phyloP scores from a whole-genome alignment of 2,113 vertebrate genomes.

The Hylia prasina region DNA sequence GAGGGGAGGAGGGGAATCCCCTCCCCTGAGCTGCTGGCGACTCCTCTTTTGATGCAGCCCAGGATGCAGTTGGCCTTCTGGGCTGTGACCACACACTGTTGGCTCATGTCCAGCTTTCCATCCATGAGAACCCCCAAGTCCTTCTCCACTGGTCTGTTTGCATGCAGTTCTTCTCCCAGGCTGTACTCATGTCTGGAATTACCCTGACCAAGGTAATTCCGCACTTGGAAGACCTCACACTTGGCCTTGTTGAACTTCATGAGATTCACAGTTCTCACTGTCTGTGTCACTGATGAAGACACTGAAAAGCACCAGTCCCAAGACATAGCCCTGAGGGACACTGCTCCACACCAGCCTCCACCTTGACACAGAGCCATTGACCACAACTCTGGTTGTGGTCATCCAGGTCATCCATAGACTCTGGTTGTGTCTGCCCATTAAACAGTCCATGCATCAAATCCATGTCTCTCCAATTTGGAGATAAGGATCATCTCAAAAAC shows the following conservation, averaged over 20 bases:
- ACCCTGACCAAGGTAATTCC: too few relatives aligned
- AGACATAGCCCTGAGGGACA: not conserved
- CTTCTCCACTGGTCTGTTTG: not conserved
- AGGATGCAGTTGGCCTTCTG: not conserved
- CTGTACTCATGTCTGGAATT: not conserved
- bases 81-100: not conserved
- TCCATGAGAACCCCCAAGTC: not conserved
- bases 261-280: not conserved
- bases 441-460: not conserved
- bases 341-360: not conserved
- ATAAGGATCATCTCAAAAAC: not conserved
- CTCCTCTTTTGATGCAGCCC: not conserved
- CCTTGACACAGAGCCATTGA: not conserved
- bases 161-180: not conserved
- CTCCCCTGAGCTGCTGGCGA: not conserved
- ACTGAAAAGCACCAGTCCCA: not conserved
- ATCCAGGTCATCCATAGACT: not conserved
- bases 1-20: fast-evolving
- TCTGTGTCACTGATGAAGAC: not conserved
- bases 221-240: too few relatives aligned
- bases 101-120: not conserved
- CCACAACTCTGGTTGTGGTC: not conserved
- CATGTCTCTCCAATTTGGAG: not conserved
- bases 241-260: not conserved
- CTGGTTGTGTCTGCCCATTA: not conserved